Evolutionary conservation across 92 coral and sea anemone genomes (phyloP), one percentile per base, ranked within the genome.

Genomic region (Diadumene lineata): DNA sequence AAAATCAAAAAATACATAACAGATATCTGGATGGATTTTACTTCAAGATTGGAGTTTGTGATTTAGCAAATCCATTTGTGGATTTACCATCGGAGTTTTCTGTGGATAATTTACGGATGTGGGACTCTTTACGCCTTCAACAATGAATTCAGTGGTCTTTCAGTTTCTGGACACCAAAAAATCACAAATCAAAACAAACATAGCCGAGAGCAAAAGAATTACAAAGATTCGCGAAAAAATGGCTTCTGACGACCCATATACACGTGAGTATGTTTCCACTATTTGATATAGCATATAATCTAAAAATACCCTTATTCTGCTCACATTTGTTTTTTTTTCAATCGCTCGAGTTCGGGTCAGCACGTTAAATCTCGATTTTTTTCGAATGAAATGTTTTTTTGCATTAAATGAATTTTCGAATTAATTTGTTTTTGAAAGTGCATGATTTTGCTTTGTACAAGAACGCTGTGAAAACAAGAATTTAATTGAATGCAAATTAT

Each of bases 71-170:
- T n/a, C n/a, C n/a, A 38, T 38, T 38, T 38, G 48, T 38, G 48
- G 48, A 38, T 6, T 13, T 38, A 38, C 6, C 6, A 13, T 13
- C 13, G 48, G 6, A 4, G 6, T 38, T 38, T 13, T 38, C 48
- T 38, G 48, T 6, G 48, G 13, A 38, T 38, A 4, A 38, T 38
- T 38, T 13, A 13, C 76, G 30, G 76, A 70, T 72, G 77, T 34
- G 48, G 60, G 27, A 43, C 1, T 38, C 13, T 38, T 4, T 4
- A 38, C 48, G 13, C 31, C 64, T 13, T 7, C 61, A 66, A 82
- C 68, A 25, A 86, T 81, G 87, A 77, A 77, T 64, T 17, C 91
- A 22, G 60, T 86, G 48, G 38, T 87, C 24, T 83, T 87, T 72
- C 92, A 87, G 79, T 83, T 73, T 68, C 50, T 87, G 60, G 82